Percentiles rank a stretch among this genome's conserved stretches.
These are phyloP conservation scores for Vidua chalybeata DNA, from an alignment of 2,113 vertebrate species.

Conservation along the genomic window DNA sequence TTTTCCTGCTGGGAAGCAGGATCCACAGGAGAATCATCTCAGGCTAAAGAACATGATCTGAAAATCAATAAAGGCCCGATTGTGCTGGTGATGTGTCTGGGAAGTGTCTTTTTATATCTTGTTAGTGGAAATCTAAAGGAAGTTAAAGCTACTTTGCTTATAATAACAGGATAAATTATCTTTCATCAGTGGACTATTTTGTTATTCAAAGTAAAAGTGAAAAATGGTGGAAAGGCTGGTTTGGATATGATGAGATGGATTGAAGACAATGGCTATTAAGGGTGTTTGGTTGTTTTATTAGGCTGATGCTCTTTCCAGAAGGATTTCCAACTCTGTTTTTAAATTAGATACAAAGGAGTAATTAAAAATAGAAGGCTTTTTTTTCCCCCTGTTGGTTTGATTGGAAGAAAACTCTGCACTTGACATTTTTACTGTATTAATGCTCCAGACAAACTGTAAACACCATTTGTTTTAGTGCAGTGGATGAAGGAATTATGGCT, in stretches of 20 bases:
- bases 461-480: neutral
- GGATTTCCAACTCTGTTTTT: neutral
- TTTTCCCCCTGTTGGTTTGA: neutral
- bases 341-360: neutral
- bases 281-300: neutral
- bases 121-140: slow-evolving; percentile 73
- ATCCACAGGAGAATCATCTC: slow-evolving; percentile 76
- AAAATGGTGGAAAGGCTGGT: slow-evolving; percentile 12
- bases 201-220: slow-evolving; percentile 61
- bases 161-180: slow-evolving; percentile 75
- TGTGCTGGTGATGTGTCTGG: slow-evolving; percentile 78
- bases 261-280: neutral
- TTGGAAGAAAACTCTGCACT: neutral
- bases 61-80: slow-evolving; percentile 80
- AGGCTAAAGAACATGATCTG: slow-evolving; percentile 79
- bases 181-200: slow-evolving; percentile 71
- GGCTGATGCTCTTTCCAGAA: neutral
- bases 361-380: slow-evolving; percentile 38
- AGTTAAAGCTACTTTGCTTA: slow-evolving; percentile 77
- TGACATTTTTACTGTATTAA: neutral
- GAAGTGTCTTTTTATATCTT: slow-evolving; percentile 82
- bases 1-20: slow-evolving; percentile 80
- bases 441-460: slow-evolving; percentile 36
- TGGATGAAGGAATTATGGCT: neutral
- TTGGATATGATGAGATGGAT: slow-evolving; percentile 21